A percentile compares a stretch with the other conserved stretches of the same genome.
These are phyloP conservation scores for Euwallacea fornicatus DNA, from an alignment of 1,140 invertebrate genomes.

Conservation along the genomic window DNA sequence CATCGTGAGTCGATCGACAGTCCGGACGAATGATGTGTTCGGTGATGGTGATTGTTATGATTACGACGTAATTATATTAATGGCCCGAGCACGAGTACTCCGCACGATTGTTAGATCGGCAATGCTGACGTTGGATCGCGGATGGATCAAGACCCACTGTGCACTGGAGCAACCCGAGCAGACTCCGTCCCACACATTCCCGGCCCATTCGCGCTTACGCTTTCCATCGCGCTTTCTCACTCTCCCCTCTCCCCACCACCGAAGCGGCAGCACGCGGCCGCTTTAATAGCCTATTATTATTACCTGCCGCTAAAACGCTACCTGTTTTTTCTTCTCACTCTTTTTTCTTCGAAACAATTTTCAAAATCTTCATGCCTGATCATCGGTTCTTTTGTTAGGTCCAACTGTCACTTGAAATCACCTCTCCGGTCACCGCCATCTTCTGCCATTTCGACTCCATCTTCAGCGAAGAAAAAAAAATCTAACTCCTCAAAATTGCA, in stretches of 20 bases:
- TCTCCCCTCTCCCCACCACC: constrained; percentile 41
- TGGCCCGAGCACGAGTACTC: constrained; percentile 43
- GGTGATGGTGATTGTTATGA: constrained; percentile 49
- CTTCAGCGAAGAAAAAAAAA: background rate
- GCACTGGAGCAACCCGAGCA: constrained; percentile 52
- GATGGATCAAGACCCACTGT: constrained; percentile 47
- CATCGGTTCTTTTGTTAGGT: background rate
- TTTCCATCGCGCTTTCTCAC: constrained; percentile 43
- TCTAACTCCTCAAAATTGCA: background rate
- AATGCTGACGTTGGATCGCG: constrained; percentile 51
- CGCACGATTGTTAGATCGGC: constrained; percentile 48
- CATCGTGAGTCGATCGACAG: constrained; percentile 2
- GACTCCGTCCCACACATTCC: constrained; percentile 52
- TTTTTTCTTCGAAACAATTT: constrained; percentile 30
- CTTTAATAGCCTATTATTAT: constrained; percentile 52
- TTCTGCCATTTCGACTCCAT: background rate
- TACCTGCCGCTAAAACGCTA: constrained; percentile 47
- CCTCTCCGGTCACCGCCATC: background rate
- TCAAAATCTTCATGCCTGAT: constrained; percentile 13
- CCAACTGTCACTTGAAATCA: background rate
- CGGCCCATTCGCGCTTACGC: constrained; percentile 51
- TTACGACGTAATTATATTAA: constrained; percentile 52
- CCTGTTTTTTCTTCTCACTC: constrained; percentile 47
- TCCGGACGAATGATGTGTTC: constrained; percentile 21
- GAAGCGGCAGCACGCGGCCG: constrained; percentile 37